Evolutionary conservation across 1,140 invertebrate genomes (phyloP), one percentile per base, ranked within the genome.

Genomic region (Oryctes rhinoceros): DNA sequence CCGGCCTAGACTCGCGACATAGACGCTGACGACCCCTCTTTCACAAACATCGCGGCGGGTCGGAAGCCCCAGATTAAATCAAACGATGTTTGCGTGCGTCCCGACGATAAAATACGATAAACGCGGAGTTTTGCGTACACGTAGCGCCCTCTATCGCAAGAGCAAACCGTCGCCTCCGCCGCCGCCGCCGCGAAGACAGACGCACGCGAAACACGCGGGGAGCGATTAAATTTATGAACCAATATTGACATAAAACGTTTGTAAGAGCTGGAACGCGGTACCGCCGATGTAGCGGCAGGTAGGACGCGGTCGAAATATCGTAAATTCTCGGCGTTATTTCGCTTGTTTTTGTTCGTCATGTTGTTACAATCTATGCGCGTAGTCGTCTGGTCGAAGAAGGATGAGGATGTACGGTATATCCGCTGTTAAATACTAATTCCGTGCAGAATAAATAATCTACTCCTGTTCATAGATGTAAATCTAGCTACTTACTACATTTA

Each of bases 171-270:
- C 24, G 24, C 24, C 49, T 4, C 11, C 3, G n/a, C 24, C 49
- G 49, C 11, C 3, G n/a, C 49, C 49, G 15, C 53, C 53, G 53
- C 53, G 53, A 59, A 59, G 53, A 59, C 53, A 59, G 53, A 59
- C 53, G n/a, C 53, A 59, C 15, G 18, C 53, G 53, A 18, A 59
- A 59, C 24, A 30, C 39, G 18, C 53, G 18, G 53, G 18, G 53
- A 15, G 53, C 18, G 13, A 59, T 59, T 59, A 59, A 59, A 59
- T 59, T 59, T 59, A 59, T 59, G 53, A 15, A 6, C 53, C 53
- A 59, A 59, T 59, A 59, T 59, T 59, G 53, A 59, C 53, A 59
- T 59, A 59, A 59, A 59, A 59, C 53, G 53, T 59, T 59, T 59
- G 53, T 18, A 18, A n/a, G 53, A n/a, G 15, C 4, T 59, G 15